phyloP scores from a whole-genome alignment of 2,797 vertebrate species.

The Acipenser oxyrinchus region DNA sequence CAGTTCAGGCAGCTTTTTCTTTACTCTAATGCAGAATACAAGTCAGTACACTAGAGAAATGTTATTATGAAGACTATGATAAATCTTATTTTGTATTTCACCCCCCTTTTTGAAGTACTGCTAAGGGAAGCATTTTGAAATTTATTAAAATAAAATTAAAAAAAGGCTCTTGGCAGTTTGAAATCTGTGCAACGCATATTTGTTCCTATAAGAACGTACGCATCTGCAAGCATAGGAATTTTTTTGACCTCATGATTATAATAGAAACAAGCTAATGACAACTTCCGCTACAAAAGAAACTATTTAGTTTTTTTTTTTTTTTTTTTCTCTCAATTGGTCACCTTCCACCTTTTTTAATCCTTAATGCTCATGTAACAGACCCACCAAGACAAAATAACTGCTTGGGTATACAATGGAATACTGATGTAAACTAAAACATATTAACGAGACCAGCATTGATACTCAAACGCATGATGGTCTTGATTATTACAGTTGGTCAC shows the following conservation, averaged over 20 bases:
- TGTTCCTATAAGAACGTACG: conserved; percentile 21
- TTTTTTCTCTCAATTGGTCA: conserved; percentile 28
- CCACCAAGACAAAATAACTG: conserved; percentile 27
- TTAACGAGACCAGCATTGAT: conserved; percentile 48
- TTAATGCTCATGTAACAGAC: conserved; percentile 30
- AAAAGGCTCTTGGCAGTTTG: conserved; percentile 12
- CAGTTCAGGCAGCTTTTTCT: conserved; percentile 69
- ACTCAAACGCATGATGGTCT: conserved; percentile 51
- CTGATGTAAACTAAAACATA: conserved; percentile 63
- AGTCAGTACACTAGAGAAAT: conserved; percentile 70
- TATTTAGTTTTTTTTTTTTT: conserved; percentile 18
- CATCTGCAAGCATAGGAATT: conserved; percentile 18
- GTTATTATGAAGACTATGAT: conserved; percentile 34
- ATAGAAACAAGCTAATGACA: conserved; percentile 24
- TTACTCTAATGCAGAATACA: conserved; percentile 54
- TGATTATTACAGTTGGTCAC: conserved; percentile 89
- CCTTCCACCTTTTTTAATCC: conserved; percentile 25
- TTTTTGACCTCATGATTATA: conserved; percentile 28
- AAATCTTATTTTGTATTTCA: conserved; percentile 33
- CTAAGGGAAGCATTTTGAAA: conserved; percentile 9
- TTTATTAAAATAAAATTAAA: conserved; percentile 20
- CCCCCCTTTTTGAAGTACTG: conserved; percentile 3
- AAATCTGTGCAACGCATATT: conserved; percentile 28
- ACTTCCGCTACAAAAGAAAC: conserved; percentile 14
- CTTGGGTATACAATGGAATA: conserved; percentile 52